Evolutionary conservation across 2,113 vertebrate genomes (phyloP).

Genomic region (Ictalurus punctatus): DNA sequence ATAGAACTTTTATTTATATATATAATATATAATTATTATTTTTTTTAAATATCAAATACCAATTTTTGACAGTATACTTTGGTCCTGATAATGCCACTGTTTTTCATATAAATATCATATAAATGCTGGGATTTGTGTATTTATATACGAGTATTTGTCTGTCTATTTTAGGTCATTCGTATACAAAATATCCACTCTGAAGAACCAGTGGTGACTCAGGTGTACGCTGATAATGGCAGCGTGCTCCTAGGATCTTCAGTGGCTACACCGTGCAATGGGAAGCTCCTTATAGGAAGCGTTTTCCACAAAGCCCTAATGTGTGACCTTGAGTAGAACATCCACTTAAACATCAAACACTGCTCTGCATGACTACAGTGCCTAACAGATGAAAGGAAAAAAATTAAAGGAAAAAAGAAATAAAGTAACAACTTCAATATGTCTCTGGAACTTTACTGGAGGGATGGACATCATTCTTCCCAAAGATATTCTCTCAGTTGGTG

Average conservation of each 20-base stretch:
- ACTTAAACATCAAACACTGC: no score
- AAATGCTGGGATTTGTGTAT: neutral
- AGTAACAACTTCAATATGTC: neutral
- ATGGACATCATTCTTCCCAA: neutral
- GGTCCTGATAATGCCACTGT: neutral
- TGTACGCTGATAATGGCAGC: constrained; percentile 82
- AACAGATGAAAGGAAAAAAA: neutral
- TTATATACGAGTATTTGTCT: neutral
- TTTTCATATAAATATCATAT: neutral
- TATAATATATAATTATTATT: no score
- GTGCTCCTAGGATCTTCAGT: constrained; percentile 83
- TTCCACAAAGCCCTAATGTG: constrained; percentile 87
- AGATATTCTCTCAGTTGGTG: neutral
- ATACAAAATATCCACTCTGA: constrained; percentile 86
- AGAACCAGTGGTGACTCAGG: constrained; percentile 77
- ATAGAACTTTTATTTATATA: neutral
- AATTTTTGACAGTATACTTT: neutral
- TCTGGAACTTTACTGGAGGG: neutral
- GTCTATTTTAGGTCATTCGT: constrained; percentile 75
- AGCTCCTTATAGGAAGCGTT: constrained; percentile 85
- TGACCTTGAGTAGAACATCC: constrained; percentile 69
- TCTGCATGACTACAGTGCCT: neutral
- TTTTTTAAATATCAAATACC: neutral
- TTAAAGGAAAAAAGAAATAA: neutral
- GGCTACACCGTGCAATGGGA: constrained; percentile 73